Percentiles rank a stretch among this genome's conserved stretches.
phyloP scores from a whole-genome alignment of 37 sponge, comb jelly and placozoan genomes.

The Agelas oroides region DNA sequence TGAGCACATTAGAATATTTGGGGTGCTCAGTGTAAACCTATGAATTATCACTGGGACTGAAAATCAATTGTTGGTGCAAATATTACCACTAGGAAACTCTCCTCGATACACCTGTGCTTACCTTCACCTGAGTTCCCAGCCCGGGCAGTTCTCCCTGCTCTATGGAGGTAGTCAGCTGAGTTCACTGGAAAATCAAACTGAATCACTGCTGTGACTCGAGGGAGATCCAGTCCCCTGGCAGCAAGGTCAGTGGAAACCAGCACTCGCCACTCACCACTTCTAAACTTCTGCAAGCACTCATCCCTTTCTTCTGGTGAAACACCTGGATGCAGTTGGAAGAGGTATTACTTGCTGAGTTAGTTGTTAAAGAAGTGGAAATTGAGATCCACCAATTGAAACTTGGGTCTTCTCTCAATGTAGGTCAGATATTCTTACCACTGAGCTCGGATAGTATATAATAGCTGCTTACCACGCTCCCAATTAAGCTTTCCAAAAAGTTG shows the following conservation, averaged over 20 bases:
- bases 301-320: conserved; percentile 31
- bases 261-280: conserved; percentile 39
- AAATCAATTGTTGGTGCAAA: no score
- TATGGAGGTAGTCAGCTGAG: conserved; percentile 77
- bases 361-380: conserved; percentile 12
- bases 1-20: background rate
- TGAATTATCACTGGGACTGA: no score
- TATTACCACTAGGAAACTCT: no score
- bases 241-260: conserved; percentile 78
- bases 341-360: no score
- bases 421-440: no score
- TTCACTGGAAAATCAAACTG: conserved; percentile 88
- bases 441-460: no score
- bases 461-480: no score
- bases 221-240: conserved; percentile 83
- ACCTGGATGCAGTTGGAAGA: conserved; percentile 47
- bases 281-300: conserved; percentile 42
- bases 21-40: no score
- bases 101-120: no score
- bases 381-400: conserved; percentile 18
- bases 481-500: no score
- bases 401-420: no score
- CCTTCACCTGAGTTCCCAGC: conserved; percentile 76
- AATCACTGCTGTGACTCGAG: conserved; percentile 68
- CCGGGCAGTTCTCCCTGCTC: conserved; percentile 88